Evolutionary conservation across 2,113 vertebrate genomes (phyloP).

Genomic region (Megaceryle maxima): DNA sequence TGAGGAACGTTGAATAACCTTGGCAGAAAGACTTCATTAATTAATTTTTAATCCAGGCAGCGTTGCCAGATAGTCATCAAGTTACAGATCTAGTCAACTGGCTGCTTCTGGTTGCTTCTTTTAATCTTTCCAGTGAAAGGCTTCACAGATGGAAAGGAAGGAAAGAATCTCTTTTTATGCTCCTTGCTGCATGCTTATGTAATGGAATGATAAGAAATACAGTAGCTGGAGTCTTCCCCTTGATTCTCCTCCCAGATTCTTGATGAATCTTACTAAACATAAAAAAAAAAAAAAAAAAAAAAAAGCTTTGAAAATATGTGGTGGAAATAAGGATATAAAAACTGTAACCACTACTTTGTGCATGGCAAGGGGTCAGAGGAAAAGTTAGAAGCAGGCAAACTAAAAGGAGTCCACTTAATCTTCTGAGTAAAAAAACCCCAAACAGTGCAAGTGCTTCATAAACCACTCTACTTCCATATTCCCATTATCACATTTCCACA

Average conservation of each 20-base stretch:
- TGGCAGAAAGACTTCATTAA: neutral
- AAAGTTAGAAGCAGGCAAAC: neutral
- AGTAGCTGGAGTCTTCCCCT: neutral
- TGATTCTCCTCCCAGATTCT: neutral
- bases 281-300: neutral
- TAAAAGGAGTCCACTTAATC: neutral
- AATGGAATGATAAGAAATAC: neutral
- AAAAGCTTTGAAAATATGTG: neutral
- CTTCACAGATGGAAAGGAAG: neutral
- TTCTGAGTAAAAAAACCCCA: neutral
- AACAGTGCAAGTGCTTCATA: neutral
- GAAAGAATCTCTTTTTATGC: neutral
- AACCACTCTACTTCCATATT: neutral
- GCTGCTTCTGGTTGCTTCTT: neutral
- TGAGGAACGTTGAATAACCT: neutral
- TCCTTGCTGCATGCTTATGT: neutral
- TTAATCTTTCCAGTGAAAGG: neutral
- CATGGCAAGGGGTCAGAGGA: neutral
- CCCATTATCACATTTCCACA: neutral
- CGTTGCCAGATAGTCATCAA: neutral
- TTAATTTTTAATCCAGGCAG: neutral
- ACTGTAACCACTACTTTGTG: neutral
- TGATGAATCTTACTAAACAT: neutral
- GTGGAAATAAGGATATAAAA: neutral
- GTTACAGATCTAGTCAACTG: neutral